Conservation (phyloP, 2,888 invertebrate genomes). For the Quadroppia sp. region DNA sequence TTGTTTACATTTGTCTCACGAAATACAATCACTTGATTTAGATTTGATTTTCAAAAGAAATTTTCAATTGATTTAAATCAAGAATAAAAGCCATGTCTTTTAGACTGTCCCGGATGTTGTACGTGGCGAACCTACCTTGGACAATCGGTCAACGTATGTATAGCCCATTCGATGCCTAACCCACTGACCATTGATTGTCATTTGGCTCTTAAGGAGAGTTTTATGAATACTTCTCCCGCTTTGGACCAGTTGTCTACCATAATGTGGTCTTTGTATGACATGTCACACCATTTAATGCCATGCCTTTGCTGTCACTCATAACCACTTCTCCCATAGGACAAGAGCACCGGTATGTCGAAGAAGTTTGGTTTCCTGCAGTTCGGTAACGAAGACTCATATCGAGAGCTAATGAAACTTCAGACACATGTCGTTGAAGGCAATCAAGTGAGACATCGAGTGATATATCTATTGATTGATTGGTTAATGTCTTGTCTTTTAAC, state of each 20-base stretch:
- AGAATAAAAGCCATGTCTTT: neutral
- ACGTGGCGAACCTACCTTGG: neutral
- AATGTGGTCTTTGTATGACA: conserved; percentile 13
- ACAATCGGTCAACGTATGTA: neutral
- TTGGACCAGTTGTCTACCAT: neutral
- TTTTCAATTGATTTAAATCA: no score
- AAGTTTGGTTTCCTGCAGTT: conserved; percentile 18
- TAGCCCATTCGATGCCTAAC: neutral
- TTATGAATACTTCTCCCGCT: neutral
- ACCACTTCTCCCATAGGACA: neutral
- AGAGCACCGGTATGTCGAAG: neutral
- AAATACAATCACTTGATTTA: neutral
- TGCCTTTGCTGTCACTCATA: neutral
- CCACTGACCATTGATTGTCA: neutral
- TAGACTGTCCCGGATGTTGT: neutral
- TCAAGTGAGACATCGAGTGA: neutral
- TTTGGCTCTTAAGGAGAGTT: conserved; percentile 4
- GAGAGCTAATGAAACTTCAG: conserved; percentile 1
- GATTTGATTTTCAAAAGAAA: neutral
- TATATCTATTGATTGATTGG: neutral
- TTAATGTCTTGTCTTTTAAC: no score
- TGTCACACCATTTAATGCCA: neutral
- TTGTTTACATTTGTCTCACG: neutral
- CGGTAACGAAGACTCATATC: conserved; percentile 12
- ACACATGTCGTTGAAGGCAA: neutral